Percentiles rank a stretch among this genome's conserved stretches.
Conservation (phyloP, 2,797 vertebrate species). For the Danio choprae region DNA sequence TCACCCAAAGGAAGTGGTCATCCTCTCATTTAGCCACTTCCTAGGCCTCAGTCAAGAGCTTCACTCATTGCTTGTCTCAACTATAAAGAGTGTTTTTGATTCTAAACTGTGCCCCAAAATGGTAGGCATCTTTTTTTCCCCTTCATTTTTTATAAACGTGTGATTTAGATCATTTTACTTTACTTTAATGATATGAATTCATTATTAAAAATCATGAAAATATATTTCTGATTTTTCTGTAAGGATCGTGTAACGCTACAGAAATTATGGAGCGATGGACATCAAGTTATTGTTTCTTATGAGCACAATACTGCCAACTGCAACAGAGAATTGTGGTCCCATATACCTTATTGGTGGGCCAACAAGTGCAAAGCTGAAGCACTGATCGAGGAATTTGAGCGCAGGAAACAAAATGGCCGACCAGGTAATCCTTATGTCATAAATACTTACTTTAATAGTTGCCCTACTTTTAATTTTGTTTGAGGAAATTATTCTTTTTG, state of each 20-base stretch:
- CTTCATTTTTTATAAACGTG: background rate
- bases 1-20: slow-evolving; percentile 88
- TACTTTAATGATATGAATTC: background rate
- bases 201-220: background rate
- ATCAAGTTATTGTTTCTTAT: slow-evolving; percentile 88
- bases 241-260: slow-evolving; percentile 85
- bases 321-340: slow-evolving; percentile 86
- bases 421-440: slow-evolving; percentile 78
- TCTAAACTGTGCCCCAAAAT: slow-evolving; percentile 86
- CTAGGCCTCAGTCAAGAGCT: slow-evolving; percentile 82
- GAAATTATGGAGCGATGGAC: slow-evolving; percentile 82
- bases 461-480: no score
- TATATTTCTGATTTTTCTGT: slow-evolving; percentile 33
- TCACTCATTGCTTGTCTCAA: slow-evolving; percentile 81
- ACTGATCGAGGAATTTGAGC: slow-evolving; percentile 86
- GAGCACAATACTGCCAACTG: slow-evolving; percentile 74
- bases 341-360: slow-evolving; percentile 94
- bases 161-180: no score
- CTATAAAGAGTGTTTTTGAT: slow-evolving; percentile 83
- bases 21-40: slow-evolving; percentile 92
- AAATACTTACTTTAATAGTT: no score
- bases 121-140: slow-evolving; percentile 72
- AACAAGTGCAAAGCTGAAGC: slow-evolving; percentile 81
- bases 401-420: slow-evolving; percentile 81
- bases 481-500: no score